Base-by-base conservation (phyloP, 2,888 invertebrate species). In the Cartodere bifasciata region DNA sequence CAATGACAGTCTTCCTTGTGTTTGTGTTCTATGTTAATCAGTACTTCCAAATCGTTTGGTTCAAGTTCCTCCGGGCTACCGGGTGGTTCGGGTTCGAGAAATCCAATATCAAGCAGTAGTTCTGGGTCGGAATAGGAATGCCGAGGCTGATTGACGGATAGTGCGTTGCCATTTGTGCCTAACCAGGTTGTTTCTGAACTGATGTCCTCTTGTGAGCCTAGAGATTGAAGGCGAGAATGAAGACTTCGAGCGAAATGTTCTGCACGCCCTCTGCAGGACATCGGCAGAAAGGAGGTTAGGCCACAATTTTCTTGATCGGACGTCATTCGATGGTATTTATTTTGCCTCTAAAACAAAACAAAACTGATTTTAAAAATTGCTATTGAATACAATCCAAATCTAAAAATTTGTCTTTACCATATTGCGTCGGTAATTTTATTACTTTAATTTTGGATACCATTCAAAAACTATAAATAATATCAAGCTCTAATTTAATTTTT, bases 221-320 rank as follows among this genome's bases (percentile, higher is more conserved):
- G 67, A 40, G 77, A 74, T 45, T 75, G 71, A 44, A 85, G 63
- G 39, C 81, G 75, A 32, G 75, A 75, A 52, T 83, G 81, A 39
- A 85, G 64, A 50, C 77, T 75, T 36, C 78, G 68, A 41, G 84
- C 84, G 58, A 85, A 84, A 35, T 81, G 79, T 54, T 83, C 84
- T 33, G 84, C 83, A 32, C 80, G 70, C 35, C 78, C 78, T 36
- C 82, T 72, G 56, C 83, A 85, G 58, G 80, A 81, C 72, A 78
- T 77, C 53, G 79, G 75, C 62, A 79, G 63, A 45, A 78, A 63
- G 44, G 77, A 73, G 50, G 72, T 68, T 50, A 79, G 63, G 50
- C 76, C 73, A 61, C 77, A 75, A 65, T 72, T 54, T 20, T 52
- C 47, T 32, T 71, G 51, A 64, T 62, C 57, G 63, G 70, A 58